Conservation (phyloP, 1,140 invertebrate species). For the Odontomachus brunneus region DNA sequence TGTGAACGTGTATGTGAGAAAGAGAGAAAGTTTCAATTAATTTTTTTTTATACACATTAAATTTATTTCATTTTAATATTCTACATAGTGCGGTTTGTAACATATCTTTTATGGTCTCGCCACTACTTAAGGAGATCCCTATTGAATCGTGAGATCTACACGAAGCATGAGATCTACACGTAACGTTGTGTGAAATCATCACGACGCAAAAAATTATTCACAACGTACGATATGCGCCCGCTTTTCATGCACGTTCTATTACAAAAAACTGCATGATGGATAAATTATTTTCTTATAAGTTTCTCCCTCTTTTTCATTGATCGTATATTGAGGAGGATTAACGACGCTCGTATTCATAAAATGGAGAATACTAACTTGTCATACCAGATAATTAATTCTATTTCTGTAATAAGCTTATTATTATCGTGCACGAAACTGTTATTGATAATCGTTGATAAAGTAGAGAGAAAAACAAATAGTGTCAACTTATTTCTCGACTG, state of each 20-base stretch:
- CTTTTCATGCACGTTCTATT: not conserved
- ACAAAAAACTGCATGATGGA: constrained; percentile 24
- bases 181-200: constrained; percentile 6
- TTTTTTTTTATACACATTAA: no score
- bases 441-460: not conserved
- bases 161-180: not conserved
- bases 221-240: not conserved
- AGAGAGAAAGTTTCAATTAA: no score
- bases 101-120: not conserved
- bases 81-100: not conserved
- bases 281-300: constrained; percentile 27
- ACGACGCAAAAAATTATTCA: constrained; percentile 36
- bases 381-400: no score
- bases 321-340: not conserved
- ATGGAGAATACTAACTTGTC: not conserved
- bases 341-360: not conserved
- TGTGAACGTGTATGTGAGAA: no score
- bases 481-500: not conserved
- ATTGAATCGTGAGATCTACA: constrained; percentile 24
- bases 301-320: not conserved
- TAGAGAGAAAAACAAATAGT: not conserved
- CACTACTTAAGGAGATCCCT: not conserved
- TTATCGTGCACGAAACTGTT: not conserved
- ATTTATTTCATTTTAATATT: not conserved
- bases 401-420: not conserved